Percentiles rank a stretch among this genome's conserved stretches.
These are phyloP conservation scores for Macrotus californicus DNA, from an alignment of 2,113 vertebrate species.

Conservation along the genomic window DNA sequence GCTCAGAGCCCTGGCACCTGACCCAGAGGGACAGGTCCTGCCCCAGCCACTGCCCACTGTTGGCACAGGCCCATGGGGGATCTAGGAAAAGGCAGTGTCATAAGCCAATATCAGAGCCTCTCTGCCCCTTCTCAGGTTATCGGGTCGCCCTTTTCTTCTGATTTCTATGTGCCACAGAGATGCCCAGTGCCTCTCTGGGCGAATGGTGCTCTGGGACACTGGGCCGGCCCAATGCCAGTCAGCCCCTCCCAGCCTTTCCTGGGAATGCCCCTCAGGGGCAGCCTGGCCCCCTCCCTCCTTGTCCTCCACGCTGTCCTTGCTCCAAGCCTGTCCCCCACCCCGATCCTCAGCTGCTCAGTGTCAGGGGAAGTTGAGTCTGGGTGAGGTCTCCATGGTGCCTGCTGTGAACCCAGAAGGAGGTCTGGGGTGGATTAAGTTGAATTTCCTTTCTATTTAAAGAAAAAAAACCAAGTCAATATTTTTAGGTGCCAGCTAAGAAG, in stretches of 20 bases:
- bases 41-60: accelerated
- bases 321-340: not conserved
- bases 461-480: constrained; percentile 41
- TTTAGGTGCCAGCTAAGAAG: constrained; percentile 43
- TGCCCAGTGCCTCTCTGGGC: not conserved
- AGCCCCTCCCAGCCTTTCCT: not conserved
- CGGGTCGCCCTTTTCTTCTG: not conserved
- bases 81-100: not conserved
- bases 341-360: not conserved
- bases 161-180: not conserved
- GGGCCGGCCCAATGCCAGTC: not conserved
- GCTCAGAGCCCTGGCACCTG: not conserved
- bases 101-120: not conserved
- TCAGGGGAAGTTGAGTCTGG: not conserved
- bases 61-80: not conserved
- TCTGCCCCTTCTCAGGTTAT: not conserved
- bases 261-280: not conserved
- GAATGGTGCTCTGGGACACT: accelerated
- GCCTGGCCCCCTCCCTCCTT: not conserved
- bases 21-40: not conserved
- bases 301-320: not conserved
- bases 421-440: not conserved
- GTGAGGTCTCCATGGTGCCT: not conserved
- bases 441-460: constrained; percentile 55
- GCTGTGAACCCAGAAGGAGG: not conserved